phyloP scores from a whole-genome alignment of 2,888 invertebrate species.

The Tortrix viridana region DNA sequence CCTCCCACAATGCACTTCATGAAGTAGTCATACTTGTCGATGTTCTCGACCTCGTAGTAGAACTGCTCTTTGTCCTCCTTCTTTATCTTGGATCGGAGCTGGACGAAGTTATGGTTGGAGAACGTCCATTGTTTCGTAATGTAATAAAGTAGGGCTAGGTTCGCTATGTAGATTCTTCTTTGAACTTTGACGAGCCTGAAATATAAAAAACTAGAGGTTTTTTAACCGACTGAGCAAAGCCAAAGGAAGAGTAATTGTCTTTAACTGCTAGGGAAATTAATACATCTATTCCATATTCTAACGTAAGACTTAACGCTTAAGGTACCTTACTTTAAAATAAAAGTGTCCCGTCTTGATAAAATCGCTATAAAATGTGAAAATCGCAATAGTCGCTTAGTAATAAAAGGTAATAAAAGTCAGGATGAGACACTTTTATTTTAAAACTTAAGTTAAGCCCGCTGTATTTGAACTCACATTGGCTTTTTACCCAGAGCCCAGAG shows the following conservation, averaged over 20 bases:
- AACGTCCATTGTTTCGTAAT: constrained; percentile 91
- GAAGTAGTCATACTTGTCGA: constrained; percentile 82
- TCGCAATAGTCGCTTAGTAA: too few species aligned
- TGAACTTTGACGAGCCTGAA: constrained; percentile 91
- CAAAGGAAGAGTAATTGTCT: too few species aligned
- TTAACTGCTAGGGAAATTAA: too few species aligned
- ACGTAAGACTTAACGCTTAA: too few species aligned
- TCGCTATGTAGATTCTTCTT: constrained; percentile 90
- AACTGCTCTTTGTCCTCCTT: constrained; percentile 81
- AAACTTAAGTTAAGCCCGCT: too few species aligned
- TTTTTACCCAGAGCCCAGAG: constrained; percentile 87
- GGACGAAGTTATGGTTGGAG: constrained; percentile 84
- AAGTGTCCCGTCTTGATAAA: too few species aligned
- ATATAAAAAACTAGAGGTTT: constrained; percentile 33
- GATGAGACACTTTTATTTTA: too few species aligned
- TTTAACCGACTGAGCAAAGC: too few species aligned
- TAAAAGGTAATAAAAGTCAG: too few species aligned
- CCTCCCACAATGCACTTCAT: constrained; percentile 84
- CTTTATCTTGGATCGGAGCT: constrained; percentile 79
- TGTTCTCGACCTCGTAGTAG: constrained; percentile 81
- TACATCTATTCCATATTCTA: too few species aligned
- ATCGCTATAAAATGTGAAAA: too few species aligned
- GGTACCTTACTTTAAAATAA: too few species aligned
- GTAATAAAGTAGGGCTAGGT: constrained; percentile 89
- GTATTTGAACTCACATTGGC: constrained; percentile 85